Base-by-base conservation (phyloP, 2,888 invertebrate genomes). In the Oxycera nigricornis region DNA sequence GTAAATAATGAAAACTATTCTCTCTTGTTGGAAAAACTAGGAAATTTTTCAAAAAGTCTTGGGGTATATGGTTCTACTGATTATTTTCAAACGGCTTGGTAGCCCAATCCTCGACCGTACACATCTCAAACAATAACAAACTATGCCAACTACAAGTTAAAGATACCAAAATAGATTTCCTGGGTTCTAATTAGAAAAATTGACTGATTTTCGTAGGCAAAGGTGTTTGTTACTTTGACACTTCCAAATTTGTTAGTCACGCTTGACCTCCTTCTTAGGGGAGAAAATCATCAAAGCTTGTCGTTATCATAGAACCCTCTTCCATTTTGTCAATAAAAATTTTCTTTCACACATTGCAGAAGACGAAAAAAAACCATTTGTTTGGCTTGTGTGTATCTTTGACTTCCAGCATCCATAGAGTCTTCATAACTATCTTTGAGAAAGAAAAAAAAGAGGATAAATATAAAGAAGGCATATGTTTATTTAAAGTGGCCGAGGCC, bases 171-270 rank as follows among this genome's bases (percentile, higher is more conserved):
- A 9, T n/a, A 0, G 17, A 9, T 4, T 7, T 3, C 24, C 3
- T 26, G 6, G 59, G 4, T 28, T 28, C 59, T 59, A 59, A 59
- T 59, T 59, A 26, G 59, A 59, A 59, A 59, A 59, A 59, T 59
- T 59, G 59, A 59, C n/a, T n/a, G n/a, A n/a, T n/a, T 28, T 59
- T 26, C n/a, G 2, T 26, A 9, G 2, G 6, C 14, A 26, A 6
- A 7, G 6, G 11, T 20, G n/a, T 14, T 14, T 20, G 14, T n/a
- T 59, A 2, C n/a, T 22, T n/a, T 24, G 4, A 9, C 11, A 28
- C 26, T n/a, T 14, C n/a, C 30, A 28, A 59, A 59, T 59, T 59
- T 59, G 28, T 2, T 20, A 59, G 59, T 59, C 59, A 59, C 59
- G 59, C 26, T n/a, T 28, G 59, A n/a, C 55, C 55, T 55, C 17